phyloP scores from a whole-genome alignment of 2,113 vertebrate genomes.

The Monopterus albus region DNA sequence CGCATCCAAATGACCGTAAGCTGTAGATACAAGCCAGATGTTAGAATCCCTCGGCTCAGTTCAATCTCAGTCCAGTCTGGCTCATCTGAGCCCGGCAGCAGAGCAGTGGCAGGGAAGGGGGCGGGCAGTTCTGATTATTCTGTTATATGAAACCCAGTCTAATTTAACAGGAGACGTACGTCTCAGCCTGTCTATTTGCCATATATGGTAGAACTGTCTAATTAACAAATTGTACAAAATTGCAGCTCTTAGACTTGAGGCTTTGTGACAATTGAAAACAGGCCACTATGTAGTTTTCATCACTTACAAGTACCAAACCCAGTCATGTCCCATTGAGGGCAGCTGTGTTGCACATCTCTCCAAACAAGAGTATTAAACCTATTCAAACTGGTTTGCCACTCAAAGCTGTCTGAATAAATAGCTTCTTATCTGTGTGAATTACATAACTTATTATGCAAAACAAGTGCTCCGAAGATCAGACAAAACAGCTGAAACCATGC shows the following conservation, averaged over 20 bases:
- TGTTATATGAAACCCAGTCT: constrained; percentile 48
- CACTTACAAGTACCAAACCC: constrained; percentile 44
- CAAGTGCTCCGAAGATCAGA: constrained; percentile 2
- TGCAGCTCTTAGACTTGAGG: constrained; percentile 13
- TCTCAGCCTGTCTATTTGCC: constrained; percentile 19
- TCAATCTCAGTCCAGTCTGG: constrained; percentile 81
- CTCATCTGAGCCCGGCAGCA: constrained; percentile 77
- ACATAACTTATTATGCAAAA: constrained; percentile 21
- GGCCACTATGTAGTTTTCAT: constrained; percentile 44
- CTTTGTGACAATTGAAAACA: constrained; percentile 64
- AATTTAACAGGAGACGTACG: constrained; percentile 23
- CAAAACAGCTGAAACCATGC: neutral
- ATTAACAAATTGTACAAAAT: constrained; percentile 31
- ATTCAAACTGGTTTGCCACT: constrained; percentile 30
- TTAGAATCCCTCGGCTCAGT: constrained; percentile 84
- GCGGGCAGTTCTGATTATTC: constrained; percentile 45
- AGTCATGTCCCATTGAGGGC: constrained; percentile 41
- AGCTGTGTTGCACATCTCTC: constrained; percentile 59
- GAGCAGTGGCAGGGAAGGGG: constrained; percentile 69
- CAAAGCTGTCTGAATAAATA: constrained; percentile 25
- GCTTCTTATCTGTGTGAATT: constrained; percentile 8
- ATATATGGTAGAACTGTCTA: constrained; percentile 15
- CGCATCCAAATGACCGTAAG: constrained; percentile 86
- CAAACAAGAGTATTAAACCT: constrained; percentile 11
- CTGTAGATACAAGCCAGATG: constrained; percentile 88